These are phyloP conservation scores for Ctenoplectra terminalis DNA, from an alignment of 1,140 invertebrate species.

Conservation along the genomic window DNA sequence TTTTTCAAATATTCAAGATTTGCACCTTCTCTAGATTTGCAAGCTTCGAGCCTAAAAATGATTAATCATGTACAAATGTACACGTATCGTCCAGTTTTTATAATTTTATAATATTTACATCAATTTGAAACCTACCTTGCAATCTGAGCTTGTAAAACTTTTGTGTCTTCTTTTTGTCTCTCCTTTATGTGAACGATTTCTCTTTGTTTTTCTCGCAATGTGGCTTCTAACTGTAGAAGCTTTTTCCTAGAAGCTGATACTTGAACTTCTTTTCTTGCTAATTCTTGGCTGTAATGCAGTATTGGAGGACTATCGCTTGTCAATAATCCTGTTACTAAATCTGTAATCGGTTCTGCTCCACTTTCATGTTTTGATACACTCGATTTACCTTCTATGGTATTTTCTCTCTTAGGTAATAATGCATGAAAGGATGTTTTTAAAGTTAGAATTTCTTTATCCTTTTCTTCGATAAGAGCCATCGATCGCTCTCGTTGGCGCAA, in stretches of 20 bases:
- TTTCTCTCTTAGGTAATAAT: conserved; percentile 76
- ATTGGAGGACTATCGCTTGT: conserved; percentile 86
- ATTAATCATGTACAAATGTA: neutral
- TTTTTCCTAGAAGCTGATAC: conserved; percentile 88
- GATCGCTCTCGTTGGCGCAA: conserved; percentile 91
- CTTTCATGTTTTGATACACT: conserved; percentile 43
- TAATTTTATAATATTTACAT: neutral
- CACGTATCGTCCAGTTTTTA: neutral
- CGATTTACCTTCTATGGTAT: conserved; percentile 45
- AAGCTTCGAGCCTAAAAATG: conserved; percentile 87
- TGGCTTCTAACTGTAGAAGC: conserved; percentile 88
- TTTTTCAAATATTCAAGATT: conserved; percentile 96
- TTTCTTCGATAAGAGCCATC: conserved; percentile 89
- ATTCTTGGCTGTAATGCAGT: conserved; percentile 92
- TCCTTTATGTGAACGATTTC: conserved; percentile 84
- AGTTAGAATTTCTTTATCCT: conserved; percentile 90
- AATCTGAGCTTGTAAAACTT: conserved; percentile 82
- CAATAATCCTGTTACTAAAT: conserved; percentile 76
- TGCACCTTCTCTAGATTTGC: conserved; percentile 91
- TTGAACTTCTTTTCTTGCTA: conserved; percentile 91
- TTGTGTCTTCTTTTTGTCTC: conserved; percentile 84
- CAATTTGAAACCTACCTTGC: conserved; percentile 73
- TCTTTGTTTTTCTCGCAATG: conserved; percentile 86
- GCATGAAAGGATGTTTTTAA: conserved; percentile 85
- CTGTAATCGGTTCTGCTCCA: conserved; percentile 59